Percentiles rank a stretch among this genome's conserved stretches.
Evolutionary conservation across 2,888 invertebrate species (phyloP).

Genomic region (Diaprepes abbreviatus): DNA sequence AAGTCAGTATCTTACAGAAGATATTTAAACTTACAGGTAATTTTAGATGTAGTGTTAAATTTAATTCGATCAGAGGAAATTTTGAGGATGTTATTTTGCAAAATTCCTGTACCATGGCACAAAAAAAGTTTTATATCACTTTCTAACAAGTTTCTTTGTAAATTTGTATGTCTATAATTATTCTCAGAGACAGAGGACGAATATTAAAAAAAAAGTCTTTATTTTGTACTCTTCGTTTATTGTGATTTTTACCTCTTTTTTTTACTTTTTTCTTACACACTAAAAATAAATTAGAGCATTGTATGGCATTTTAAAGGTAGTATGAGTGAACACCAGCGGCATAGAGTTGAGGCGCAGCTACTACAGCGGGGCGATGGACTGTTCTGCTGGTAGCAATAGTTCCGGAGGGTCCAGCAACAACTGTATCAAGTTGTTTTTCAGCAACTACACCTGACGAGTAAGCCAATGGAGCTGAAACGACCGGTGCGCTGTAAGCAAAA

Average conservation of each 20-base stretch:
- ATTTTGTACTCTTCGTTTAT: not conserved
- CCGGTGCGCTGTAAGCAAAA: conserved; percentile 4
- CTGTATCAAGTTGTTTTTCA: conserved; percentile 42
- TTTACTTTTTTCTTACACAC: conserved; percentile 12
- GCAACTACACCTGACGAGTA: conserved; percentile 49
- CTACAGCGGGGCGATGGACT: conserved; percentile 41
- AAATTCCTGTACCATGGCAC: too few species aligned
- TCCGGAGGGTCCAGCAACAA: conserved; percentile 56
- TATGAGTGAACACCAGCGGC: conserved; percentile 29
- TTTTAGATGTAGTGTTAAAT: too few species aligned
- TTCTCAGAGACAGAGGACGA: too few species aligned
- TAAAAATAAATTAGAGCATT: conserved; percentile 35
- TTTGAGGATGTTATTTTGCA: too few species aligned
- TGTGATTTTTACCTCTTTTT: conserved; percentile 23
- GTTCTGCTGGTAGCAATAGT: conserved; percentile 54
- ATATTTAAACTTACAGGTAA: too few species aligned
- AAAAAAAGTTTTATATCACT: too few species aligned
- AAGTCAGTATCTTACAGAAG: too few species aligned
- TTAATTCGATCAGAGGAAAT: too few species aligned
- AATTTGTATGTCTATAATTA: too few species aligned
- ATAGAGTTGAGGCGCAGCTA: conserved; percentile 32
- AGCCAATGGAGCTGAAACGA: conserved; percentile 40
- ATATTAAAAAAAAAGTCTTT: too few species aligned
- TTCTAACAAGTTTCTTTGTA: too few species aligned
- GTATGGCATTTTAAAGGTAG: conserved; percentile 30